phyloP scores from a whole-genome alignment of 2,113 vertebrate genomes.

The Bungarus multicinctus region DNA sequence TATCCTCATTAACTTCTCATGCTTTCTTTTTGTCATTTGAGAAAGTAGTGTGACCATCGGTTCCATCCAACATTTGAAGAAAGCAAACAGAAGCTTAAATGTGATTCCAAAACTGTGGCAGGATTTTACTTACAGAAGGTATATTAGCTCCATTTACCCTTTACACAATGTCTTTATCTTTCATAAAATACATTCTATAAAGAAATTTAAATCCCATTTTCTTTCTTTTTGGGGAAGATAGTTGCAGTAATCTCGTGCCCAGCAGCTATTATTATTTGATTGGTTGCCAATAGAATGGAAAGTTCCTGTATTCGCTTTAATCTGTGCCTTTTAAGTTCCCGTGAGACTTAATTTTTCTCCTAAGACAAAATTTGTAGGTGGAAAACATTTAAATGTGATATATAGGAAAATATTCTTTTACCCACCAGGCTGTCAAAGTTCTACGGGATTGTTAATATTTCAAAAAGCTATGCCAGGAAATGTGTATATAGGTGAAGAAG shows the following conservation, averaged over 20 bases:
- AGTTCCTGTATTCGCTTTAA: background rate
- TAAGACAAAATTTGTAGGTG: background rate
- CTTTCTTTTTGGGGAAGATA: background rate
- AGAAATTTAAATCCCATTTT: background rate
- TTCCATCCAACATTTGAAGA: background rate
- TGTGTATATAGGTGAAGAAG: conserved; percentile 21
- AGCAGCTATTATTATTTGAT: background rate
- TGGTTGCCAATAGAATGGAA: background rate
- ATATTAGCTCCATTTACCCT: background rate
- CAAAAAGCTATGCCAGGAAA: conserved; percentile 31
- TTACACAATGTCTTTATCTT: background rate
- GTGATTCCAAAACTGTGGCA: background rate
- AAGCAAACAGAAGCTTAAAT: background rate
- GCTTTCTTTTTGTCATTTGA: background rate
- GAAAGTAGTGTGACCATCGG: background rate
- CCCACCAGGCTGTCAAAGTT: conserved; percentile 10
- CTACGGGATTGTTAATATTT: background rate
- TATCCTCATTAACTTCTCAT: background rate
- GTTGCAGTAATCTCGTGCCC: background rate
- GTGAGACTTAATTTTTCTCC: conserved; percentile 23
- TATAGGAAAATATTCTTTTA: conserved; percentile 19
- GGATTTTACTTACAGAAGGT: background rate
- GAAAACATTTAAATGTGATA: background rate
- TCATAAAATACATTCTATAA: background rate
- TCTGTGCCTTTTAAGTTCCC: background rate